Conservation (phyloP, 2,888 invertebrate species). For the Pyrrhosoma nymphula region DNA sequence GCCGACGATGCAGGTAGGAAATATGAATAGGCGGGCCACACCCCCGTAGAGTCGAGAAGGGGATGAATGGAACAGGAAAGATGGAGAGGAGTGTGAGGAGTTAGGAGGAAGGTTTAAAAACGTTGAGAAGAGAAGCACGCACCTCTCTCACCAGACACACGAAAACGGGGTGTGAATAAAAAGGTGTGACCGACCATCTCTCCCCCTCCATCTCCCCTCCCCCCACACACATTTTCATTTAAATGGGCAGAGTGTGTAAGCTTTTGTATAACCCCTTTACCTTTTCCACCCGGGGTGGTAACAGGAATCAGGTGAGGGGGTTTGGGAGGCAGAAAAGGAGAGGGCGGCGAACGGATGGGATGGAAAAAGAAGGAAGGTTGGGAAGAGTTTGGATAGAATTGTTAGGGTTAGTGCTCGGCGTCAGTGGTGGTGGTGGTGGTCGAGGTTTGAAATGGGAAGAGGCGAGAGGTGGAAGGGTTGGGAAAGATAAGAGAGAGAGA, state of each 20-base stretch:
- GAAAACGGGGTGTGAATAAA: constrained; percentile 24
- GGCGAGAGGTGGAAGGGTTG: neutral
- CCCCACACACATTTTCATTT: constrained; percentile 13
- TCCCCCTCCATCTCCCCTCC: neutral
- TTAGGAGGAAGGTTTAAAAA: neutral
- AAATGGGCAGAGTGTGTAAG: constrained; percentile 4
- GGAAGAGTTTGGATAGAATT: neutral
- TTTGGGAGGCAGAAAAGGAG: neutral
- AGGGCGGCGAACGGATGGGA: neutral
- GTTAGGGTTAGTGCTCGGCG: neutral
- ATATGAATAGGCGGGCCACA: constrained; percentile 1
- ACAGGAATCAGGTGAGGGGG: neutral
- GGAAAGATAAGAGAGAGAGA: neutral
- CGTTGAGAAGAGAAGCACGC: neutral
- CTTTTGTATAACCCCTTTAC: constrained; percentile 2
- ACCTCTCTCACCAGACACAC: neutral
- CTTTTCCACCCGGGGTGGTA: neutral
- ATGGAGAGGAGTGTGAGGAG: neutral
- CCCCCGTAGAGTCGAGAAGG: neutral
- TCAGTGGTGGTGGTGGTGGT: neutral
- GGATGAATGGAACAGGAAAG: neutral
- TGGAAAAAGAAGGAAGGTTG: neutral
- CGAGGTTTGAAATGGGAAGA: neutral
- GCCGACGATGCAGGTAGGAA: neutral
- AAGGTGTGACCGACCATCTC: constrained; percentile 42